Percentiles rank a stretch among this genome's conserved stretches.
Conservation (phyloP, 2,797 vertebrate species). For the Acestrorhynchus altus region DNA sequence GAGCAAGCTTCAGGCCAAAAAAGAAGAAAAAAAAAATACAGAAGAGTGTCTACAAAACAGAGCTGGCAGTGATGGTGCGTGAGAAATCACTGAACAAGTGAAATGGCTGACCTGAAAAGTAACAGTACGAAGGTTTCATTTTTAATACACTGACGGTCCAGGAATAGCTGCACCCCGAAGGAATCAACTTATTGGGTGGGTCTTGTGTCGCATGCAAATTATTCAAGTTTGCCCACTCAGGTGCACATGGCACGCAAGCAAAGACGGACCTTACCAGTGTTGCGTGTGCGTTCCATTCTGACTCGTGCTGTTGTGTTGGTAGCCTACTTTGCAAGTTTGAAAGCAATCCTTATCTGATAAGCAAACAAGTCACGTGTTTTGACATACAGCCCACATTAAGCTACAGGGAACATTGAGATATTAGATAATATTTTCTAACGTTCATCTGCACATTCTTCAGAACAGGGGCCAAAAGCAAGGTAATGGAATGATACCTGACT, state of each 20-base stretch:
- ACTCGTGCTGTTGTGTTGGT: no score
- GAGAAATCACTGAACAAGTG: not conserved
- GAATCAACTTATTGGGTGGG: no score
- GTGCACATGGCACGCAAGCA: no score
- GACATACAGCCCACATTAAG: not conserved
- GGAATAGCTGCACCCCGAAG: no score
- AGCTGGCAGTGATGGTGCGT: not conserved
- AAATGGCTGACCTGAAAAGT: not conserved
- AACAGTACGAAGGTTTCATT: not conserved
- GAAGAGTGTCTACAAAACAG: not conserved
- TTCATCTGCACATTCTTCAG: not conserved
- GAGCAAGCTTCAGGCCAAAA: constrained; percentile 29
- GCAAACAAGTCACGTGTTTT: constrained; percentile 4
- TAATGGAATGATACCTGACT: not conserved
- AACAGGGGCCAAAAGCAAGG: not conserved
- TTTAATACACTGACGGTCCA: no score
- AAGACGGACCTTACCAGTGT: no score
- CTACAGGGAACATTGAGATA: constrained; percentile 38
- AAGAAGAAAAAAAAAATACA: not conserved
- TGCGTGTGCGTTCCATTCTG: no score
- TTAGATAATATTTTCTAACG: not conserved
- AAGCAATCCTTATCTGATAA: constrained; percentile 3
- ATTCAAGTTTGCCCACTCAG: no score
- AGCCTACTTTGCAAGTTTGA: no score
- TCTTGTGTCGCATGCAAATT: no score